Evolutionary conservation across 2,113 vertebrate genomes (phyloP).

Genomic region (Cyanoramphus novaezelandiae): DNA sequence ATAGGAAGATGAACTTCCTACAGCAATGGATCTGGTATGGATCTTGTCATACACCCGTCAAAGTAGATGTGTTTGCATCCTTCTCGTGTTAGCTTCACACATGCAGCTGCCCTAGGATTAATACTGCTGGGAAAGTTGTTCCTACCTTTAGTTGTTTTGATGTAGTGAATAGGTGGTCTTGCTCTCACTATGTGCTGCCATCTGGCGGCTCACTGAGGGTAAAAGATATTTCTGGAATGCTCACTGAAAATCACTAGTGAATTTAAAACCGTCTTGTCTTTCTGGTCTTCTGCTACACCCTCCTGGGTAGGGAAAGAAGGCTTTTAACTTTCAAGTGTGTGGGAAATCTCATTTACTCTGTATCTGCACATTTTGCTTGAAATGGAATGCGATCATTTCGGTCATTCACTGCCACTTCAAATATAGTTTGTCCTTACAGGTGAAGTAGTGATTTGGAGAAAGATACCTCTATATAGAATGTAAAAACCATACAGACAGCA

Average conservation of each 20-base stretch:
- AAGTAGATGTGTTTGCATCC: accelerated
- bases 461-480: background rate
- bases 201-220: background rate
- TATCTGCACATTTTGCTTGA: background rate
- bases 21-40: background rate
- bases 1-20: background rate
- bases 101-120: background rate
- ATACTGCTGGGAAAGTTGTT: background rate
- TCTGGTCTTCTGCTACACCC: background rate
- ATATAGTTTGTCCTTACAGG: background rate
- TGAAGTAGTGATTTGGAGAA: background rate
- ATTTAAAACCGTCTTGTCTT: background rate
- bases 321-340: background rate
- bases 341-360: background rate
- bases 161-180: background rate
- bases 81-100: background rate
- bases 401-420: background rate
- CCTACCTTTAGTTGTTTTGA: background rate
- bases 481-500: background rate
- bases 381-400: background rate
- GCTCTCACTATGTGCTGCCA: background rate
- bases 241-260: background rate
- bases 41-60: background rate
- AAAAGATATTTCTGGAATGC: background rate
- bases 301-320: background rate